phyloP scores from a whole-genome alignment of 2,113 vertebrate species.

The Clupea harengus region DNA sequence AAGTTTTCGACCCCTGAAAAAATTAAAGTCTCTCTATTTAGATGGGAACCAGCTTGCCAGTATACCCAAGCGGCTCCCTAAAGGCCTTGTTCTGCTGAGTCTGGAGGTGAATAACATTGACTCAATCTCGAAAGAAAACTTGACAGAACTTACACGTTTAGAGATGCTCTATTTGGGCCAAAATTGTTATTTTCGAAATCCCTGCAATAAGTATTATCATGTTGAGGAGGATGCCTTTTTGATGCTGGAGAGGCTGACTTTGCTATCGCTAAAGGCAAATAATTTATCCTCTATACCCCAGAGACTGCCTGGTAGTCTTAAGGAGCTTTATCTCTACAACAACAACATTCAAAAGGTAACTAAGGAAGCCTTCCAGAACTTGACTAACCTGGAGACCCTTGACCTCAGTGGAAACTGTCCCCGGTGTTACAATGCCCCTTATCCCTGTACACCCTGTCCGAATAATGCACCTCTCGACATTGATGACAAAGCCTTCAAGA shows the following conservation, averaged over 20 bases:
- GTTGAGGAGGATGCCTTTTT: conserved; percentile 80
- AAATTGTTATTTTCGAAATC: conserved; percentile 93
- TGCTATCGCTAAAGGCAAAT: conserved; percentile 88
- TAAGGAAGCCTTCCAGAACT: conserved; percentile 75
- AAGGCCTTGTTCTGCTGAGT: conserved; percentile 79
- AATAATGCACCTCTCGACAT: conserved; percentile 72
- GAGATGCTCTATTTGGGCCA: conserved; percentile 84
- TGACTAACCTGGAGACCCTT: conserved; percentile 81
- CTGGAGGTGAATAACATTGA: conserved; percentile 88
- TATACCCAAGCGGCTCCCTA: conserved; percentile 82
- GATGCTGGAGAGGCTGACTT: conserved; percentile 72
- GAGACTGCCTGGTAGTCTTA: conserved; percentile 76
- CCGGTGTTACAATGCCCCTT: conserved; percentile 89
- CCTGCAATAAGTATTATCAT: conserved; percentile 81
- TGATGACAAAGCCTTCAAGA: conserved; percentile 72
- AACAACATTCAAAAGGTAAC: conserved; percentile 77
- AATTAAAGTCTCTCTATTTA: conserved; percentile 81
- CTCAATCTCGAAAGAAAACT: conserved; percentile 71
- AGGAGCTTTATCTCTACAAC: conserved; percentile 86
- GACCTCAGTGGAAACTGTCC: conserved; percentile 95
- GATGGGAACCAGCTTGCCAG: conserved; percentile 85
- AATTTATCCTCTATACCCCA: conserved; percentile 83
- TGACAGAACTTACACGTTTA: conserved; percentile 78
- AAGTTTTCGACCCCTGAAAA: conserved; percentile 74
- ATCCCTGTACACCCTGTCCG: conserved; percentile 83